phyloP scores from a whole-genome alignment of 2,888 invertebrate genomes.

The Lasioglossum malachurum region DNA sequence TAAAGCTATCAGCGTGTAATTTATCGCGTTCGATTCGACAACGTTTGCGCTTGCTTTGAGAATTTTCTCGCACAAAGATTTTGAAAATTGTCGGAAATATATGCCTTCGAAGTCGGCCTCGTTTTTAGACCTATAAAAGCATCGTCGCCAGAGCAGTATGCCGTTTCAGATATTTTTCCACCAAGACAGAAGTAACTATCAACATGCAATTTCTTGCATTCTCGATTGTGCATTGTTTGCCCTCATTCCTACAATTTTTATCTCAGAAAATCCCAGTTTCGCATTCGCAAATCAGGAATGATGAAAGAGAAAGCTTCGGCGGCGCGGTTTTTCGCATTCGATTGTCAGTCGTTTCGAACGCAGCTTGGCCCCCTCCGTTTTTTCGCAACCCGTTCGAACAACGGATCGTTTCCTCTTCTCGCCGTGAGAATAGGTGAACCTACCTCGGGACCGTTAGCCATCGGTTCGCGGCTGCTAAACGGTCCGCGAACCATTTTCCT shows the following conservation, averaged over 20 bases:
- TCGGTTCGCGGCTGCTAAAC: conserved; percentile 35
- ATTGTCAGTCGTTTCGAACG: neutral
- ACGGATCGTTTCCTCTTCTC: conserved; percentile 62
- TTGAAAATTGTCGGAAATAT: no score
- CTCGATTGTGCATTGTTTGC: neutral
- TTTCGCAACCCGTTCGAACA: conserved; percentile 50
- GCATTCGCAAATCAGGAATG: neutral
- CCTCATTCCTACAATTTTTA: neutral
- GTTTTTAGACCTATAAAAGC: neutral
- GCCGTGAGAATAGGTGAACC: conserved; percentile 36
- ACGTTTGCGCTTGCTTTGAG: no score
- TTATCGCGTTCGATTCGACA: no score
- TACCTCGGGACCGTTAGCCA: conserved; percentile 61
- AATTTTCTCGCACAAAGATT: no score
- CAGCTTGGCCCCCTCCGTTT: neutral
- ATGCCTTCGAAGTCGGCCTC: no score
- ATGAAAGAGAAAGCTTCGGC: neutral
- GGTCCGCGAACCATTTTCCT: conserved; percentile 26
- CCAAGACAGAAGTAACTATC: neutral
- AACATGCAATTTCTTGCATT: neutral
- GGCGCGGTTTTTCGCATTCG: neutral
- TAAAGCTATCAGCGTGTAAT: no score
- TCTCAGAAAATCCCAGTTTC: neutral
- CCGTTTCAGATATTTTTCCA: neutral
- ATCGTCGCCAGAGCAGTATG: neutral